Evolutionary conservation across 2,113 vertebrate species (phyloP), one percentile per base, ranked within the genome.

Genomic region (Patagioenas fasciata): DNA sequence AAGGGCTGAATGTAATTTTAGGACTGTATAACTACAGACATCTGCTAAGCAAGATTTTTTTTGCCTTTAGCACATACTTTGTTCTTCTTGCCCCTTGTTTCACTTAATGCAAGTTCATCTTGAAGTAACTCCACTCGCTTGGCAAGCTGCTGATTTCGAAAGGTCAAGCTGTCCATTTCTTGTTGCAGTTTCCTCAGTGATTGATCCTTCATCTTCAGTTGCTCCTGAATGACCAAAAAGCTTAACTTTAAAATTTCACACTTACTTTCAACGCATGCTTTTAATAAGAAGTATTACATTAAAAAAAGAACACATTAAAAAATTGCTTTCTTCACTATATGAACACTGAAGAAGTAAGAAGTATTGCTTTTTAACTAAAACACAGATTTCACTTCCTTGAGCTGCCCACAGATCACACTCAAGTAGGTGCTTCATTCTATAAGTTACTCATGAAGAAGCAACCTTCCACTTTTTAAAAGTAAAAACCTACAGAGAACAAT

Each of bases 141-240:
- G 91, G 99, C 98, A 92, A 99, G 98, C 11, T 99, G 99, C 83
- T 99, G 99, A 97, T 99, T 99, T 93, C 99, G 98, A 97, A 99
- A 99, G 64, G 98, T 99, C 93, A 99, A 97, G 50, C 99, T 99
- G 97, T 99, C 99, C 99, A 99, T 99, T 98, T 99, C 99, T 97
- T 99, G 99, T 91, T 99, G 99, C 75, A 99, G 97, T 91, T 99
- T 99, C 88, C 99, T 98, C 95, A 99, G 86, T 5, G 98, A 99
- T 23, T 99, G 99, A 91, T 99, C 99, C 95, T 98, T 99, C 98
- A 99, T 99, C 96, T 99, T 99, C 92, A 99, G 87, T 91, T 99
- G 99, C 14, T 99, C 99, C 99, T 99, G 87, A 85, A 79, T 8
- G 31, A 62, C 8, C 44, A 85, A 65, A 13, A 17, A 23, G 11